Base-by-base conservation (phyloP, 2,797 vertebrate genomes). In the Lithobates pipiens region DNA sequence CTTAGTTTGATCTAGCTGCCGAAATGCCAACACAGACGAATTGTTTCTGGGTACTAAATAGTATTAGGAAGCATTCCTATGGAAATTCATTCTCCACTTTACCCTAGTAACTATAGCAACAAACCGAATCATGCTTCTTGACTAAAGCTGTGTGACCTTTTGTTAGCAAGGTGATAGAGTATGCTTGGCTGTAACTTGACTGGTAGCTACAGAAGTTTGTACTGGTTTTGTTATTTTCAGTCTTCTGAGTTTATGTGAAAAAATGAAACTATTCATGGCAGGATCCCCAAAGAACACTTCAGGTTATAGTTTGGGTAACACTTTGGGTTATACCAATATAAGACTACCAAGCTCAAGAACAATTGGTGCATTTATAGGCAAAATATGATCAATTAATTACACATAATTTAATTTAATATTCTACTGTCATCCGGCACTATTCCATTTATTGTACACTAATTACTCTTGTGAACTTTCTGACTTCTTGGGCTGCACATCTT, bases 31-130 rank as follows among this genome's bases (percentile, higher is more conserved):
- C 91, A 89, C 91, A 91, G 80, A 70, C 80, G 91, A 92, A 93
- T 89, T 80, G 0, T 94, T 93, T 92, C n/a, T 91, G 89, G 91
- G 88, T 89, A 94, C 92, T 92, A 93, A 95, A 91, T 93, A 90
- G 89, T 88, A 93, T 93, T 92, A 93, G 91, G 91, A 91, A 91
- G 89, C 88, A 88, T 91, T 95, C 90, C 91, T 92, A 91, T 93
- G 93, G 91, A 91, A 95, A 94, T 93, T 92, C 85, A 91, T 92
- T 93, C 91, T 91, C 90, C 90, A 91, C 89, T 94, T 89, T 91
- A 92, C 85, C 86, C 76, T 70, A 4, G 93, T 95, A 94, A 90
- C 93, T 82, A 94, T 94, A 90, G 93, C 89, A 95, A 95, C 93
- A 88, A 91, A 91, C 91, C 90, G 91, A 94, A 92, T 75, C 86